Evolutionary conservation across 2,113 vertebrate genomes (phyloP), one percentile per base, ranked within the genome.

Genomic region (Xenopus laevis): DNA sequence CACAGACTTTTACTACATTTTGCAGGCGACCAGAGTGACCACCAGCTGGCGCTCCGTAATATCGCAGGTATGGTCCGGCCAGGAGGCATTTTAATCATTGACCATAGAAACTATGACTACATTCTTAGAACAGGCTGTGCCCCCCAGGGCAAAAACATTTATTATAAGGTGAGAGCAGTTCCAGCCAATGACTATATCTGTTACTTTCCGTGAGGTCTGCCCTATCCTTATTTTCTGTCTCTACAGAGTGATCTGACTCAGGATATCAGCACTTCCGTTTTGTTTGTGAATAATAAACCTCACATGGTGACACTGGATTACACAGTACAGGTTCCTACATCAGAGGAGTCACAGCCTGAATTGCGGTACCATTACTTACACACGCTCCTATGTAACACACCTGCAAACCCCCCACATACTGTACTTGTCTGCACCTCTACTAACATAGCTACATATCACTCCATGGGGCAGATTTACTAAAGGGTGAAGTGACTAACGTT

Each of bases 261-360:
- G 85, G 94, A 98, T 82, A 96, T 99, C 81, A 90, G 90, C 17
- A 98, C 97, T 0, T 99, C 97, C 0, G 95, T 99, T 81, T 88
- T 99, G 80, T 94, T 91, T 79, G 94, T 99, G 4, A 92, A 99
- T 87, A 98, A 86, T 81, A 98, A 94, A 61, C 91, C 95, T 0
- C 94, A 96, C 72, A 98, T 98, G 97, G 94, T 99, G 78, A 99
- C 97, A 4, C 84, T 99, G 86, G 97, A 99, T 85, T 99, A 99
- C 84, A 96, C 96, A 0, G 89, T 99, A 78, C 91, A 95, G n/a
- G 84, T 96, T 0, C 94, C 95, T 0, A 85, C 87, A 0, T 21
- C 81, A 0, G 71, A 21, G 0, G 86, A 90, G 1, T 86, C 82
- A 1, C 72, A 80, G 55, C 87, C 90, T 0, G 93, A 95, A 78